A percentile compares a stretch with the other conserved stretches of the same genome.
Conservation (phyloP, 2,797 vertebrate species). For the Catharus ustulatus region DNA sequence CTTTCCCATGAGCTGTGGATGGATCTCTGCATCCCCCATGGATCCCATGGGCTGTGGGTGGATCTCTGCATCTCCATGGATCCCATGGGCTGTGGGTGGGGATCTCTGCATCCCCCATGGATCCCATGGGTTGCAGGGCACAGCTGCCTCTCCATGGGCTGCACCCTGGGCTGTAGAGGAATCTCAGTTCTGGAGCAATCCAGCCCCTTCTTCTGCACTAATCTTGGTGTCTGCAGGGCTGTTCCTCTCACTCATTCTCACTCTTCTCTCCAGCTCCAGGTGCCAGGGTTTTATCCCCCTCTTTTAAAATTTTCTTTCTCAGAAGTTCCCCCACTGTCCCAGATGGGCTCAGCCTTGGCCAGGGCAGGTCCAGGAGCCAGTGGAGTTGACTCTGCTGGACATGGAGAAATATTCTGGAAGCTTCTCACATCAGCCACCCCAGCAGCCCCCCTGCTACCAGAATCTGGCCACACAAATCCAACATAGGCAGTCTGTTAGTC, state of each 20-base stretch:
- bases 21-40: no score
- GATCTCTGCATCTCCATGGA: no score
- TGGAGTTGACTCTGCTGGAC: neutral
- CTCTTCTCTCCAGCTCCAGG: neutral
- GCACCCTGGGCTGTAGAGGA: neutral
- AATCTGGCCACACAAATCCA: neutral
- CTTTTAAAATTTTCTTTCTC: neutral
- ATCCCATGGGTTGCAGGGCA: neutral
- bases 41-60: neutral
- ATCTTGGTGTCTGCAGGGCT: neutral
- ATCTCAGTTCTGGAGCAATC: neutral
- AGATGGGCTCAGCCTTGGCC: neutral
- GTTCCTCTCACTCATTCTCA: neutral
- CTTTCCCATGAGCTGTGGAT: no score
- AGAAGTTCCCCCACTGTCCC: neutral
- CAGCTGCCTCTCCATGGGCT: neutral
- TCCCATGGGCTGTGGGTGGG: neutral
- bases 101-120: neutral
- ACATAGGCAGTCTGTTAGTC: neutral
- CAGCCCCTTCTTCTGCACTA: no score
- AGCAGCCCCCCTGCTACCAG: neutral
- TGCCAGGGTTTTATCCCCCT: neutral
- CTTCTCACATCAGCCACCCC: neutral
- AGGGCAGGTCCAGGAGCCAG: neutral
- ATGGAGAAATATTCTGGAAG: neutral